Evolutionary conservation across 2,113 vertebrate genomes (phyloP), one percentile per base, ranked within the genome.

Genomic region (Stigmatopora nigra): DNA sequence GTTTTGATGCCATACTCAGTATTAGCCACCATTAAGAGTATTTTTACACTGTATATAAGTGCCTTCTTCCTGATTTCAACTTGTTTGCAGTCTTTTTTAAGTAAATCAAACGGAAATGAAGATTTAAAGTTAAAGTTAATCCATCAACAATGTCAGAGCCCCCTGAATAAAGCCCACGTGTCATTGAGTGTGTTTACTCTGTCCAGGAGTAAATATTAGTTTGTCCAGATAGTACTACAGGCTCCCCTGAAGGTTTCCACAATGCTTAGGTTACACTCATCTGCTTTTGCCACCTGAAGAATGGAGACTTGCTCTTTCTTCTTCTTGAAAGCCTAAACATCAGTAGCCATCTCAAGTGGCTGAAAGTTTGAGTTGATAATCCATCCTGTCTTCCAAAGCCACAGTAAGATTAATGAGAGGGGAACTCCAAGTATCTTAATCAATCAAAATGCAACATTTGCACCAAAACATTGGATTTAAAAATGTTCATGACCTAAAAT

Each of bases 261-360:
- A 79, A 81, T 82, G 80, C 82, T 85, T 82, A 75, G 71, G 74
- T 87, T 84, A 87, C 85, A 83, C 78, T 65, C 15, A 73, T 83
- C 80, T 83, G 73, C 70, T 53, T 69, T 56, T 76, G 75, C 68
- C 20, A 68, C 16, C 64, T 63, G 64, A 76, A 68, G 76, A 80
- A 88, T 84, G 73, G 82, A 68, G 79, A 64, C 79, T 63, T 60
- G 68, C 76, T 81, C 81, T 84, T 86, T 87, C 77, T 84, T 82
- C 76, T 84, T 72, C 78, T 75, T 78, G 70, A 80, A 88, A 86
- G 82, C 73, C 41, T 78, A 83, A 87, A 88, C 86, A 87, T 79
- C 82, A 87, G 88, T 86, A 87, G 85, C 82, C 75, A 82, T 78
- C 82, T 89, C 82, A 83, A 87, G 87, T 88, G 84, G 81, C 77